phyloP scores from a whole-genome alignment of 2,888 invertebrate species.

The Aproaerema taeniolella region DNA sequence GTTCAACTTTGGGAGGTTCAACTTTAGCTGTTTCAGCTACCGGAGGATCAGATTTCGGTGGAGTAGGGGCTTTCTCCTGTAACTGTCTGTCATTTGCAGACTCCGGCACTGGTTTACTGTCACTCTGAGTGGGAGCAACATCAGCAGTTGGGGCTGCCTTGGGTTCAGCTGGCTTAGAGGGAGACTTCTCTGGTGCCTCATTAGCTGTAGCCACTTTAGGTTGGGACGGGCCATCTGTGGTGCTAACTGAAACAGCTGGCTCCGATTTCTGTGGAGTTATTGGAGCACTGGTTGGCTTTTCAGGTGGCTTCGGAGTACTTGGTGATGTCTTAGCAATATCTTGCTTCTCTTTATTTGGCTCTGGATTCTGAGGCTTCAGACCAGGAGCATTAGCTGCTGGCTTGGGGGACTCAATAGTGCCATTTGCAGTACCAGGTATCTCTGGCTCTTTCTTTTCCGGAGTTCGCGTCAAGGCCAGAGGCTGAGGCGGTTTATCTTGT shows the following conservation, averaged over 20 bases:
- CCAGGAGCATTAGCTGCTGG: slow-evolving; percentile 46
- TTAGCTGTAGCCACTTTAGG: slow-evolving; percentile 59
- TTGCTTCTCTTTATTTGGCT: slow-evolving; percentile 59
- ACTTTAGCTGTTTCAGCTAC: slow-evolving; percentile 41
- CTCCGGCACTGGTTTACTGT: slow-evolving; percentile 57
- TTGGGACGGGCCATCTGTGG: slow-evolving; percentile 43
- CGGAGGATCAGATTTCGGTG: slow-evolving; percentile 16
- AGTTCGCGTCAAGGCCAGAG: slow-evolving; percentile 65
- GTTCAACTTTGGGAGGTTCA: slow-evolving; percentile 24
- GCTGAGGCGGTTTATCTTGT: slow-evolving; percentile 58
- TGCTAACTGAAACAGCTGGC: slow-evolving; percentile 33
- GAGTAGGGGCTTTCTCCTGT: slow-evolving; percentile 42
- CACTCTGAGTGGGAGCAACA: slow-evolving; percentile 59
- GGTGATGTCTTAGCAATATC: slow-evolving; percentile 67
- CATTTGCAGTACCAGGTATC: slow-evolving; percentile 58
- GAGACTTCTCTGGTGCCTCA: slow-evolving; percentile 58
- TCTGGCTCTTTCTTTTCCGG: slow-evolving; percentile 67
- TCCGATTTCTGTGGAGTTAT: slow-evolving; percentile 57
- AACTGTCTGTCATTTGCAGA: slow-evolving; percentile 54
- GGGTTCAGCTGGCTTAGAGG: slow-evolving; percentile 54
- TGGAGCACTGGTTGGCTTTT: slow-evolving; percentile 45
- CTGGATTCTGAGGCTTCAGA: slow-evolving; percentile 58
- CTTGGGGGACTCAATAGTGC: slow-evolving; percentile 63
- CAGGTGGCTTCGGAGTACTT: slow-evolving; percentile 66
- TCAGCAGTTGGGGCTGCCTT: slow-evolving; percentile 58